Evolutionary conservation across 2,113 vertebrate genomes (phyloP).

Genomic region (Silurus asotus): DNA sequence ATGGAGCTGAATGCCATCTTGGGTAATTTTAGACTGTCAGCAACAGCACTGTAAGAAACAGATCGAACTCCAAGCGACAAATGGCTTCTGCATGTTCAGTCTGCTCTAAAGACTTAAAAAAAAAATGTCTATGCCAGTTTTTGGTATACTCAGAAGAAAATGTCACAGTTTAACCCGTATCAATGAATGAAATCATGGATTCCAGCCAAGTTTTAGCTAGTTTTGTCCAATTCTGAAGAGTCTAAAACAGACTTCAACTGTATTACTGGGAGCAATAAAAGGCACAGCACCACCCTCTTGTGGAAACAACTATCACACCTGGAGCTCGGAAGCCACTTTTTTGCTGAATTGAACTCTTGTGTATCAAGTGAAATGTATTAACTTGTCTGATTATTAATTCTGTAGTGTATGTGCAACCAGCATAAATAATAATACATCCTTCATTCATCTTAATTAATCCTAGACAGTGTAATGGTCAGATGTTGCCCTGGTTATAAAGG

Average conservation of each 20-base stretch:
- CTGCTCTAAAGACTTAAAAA: neutral
- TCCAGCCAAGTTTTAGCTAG: neutral
- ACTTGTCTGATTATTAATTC: neutral
- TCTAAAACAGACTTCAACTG: neutral
- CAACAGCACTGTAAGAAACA: neutral
- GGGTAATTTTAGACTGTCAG: neutral
- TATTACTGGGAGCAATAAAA: neutral
- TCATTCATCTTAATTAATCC: neutral
- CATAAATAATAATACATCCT: neutral
- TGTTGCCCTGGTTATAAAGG: neutral
- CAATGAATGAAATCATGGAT: neutral
- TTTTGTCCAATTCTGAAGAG: neutral
- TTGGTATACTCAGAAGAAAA: neutral
- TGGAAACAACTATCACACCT: slow-evolving; percentile 27
- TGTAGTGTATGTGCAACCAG: neutral
- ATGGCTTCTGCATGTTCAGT: neutral
- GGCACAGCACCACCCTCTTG: slow-evolving; percentile 48
- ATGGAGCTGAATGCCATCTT: neutral
- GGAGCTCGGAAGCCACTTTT: neutral
- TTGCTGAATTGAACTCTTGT: neutral
- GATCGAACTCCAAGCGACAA: neutral
- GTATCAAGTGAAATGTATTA: neutral
- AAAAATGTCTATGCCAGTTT: neutral
- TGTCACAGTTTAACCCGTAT: neutral
- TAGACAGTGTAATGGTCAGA: neutral